These are phyloP conservation scores for Drosophila lacertosa DNA, from an alignment of 1,140 invertebrate genomes.

Conservation along the genomic window DNA sequence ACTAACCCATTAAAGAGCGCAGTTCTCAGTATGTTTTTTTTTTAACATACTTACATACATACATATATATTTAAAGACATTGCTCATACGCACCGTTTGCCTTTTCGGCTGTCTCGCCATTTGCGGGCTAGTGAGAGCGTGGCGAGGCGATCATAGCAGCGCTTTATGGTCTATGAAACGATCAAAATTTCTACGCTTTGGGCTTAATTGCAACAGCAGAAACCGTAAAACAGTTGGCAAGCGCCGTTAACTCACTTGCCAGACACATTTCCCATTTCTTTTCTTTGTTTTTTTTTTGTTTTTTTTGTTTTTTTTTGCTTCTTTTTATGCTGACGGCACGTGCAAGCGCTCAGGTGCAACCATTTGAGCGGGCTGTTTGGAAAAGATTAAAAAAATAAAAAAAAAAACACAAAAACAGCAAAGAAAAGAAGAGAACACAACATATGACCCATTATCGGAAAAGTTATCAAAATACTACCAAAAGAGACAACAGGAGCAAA, in stretches of 20 bases:
- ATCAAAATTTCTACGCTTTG: conserved; percentile 74
- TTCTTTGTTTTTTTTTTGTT: not conserved
- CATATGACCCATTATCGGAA: conserved; percentile 35
- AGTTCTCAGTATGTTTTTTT: not conserved
- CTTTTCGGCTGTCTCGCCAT: conserved; percentile 23
- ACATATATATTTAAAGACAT: conserved; percentile 41
- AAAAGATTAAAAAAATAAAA: conserved; percentile 17
- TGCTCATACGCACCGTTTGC: conserved; percentile 76
- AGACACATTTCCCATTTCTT: conserved; percentile 17
- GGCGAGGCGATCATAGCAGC: conserved; percentile 24
- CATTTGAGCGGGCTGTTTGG: conserved; percentile 20
- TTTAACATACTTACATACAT: too few relatives aligned
- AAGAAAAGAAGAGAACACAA: not conserved
- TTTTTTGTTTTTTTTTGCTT: conserved; percentile 1
- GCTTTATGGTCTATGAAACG: conserved; percentile 76
- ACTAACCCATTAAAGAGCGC: not conserved
- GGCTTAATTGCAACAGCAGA: conserved; percentile 64
- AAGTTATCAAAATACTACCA: conserved; percentile 23
- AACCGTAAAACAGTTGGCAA: conserved; percentile 75
- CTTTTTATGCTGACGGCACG: conserved; percentile 32
- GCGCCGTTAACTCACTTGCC: conserved; percentile 57
- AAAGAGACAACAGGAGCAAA: conserved; percentile 5
- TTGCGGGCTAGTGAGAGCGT: conserved; percentile 39
- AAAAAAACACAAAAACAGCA: not conserved
- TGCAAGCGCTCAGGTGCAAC: conserved; percentile 36